Percentiles rank a stretch among this genome's conserved stretches.
These are phyloP conservation scores for Chondrosia reniformis DNA, from an alignment of 37 sponge, comb jelly and placozoan genomes.

Conservation along the genomic window DNA sequence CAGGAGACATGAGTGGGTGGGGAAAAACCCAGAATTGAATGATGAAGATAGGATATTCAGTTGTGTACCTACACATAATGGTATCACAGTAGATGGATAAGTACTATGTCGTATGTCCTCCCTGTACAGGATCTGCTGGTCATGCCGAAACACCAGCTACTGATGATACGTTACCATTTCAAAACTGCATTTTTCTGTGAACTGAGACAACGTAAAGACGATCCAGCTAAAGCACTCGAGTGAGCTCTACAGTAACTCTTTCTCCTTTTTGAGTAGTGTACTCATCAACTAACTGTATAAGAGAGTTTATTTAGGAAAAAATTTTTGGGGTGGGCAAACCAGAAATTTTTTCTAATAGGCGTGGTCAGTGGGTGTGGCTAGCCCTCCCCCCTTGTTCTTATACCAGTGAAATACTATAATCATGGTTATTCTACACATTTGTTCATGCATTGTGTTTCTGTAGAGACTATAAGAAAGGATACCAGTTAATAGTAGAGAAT, in stretches of 20 bases:
- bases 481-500: neutral
- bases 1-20: too few species aligned
- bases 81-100: too few species aligned
- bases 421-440: neutral
- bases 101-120: neutral
- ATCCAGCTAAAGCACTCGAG: slow-evolving; percentile 56
- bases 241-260: neutral
- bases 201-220: slow-evolving; percentile 66
- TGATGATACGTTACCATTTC: slow-evolving; percentile 80
- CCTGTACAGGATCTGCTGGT: slow-evolving; percentile 32
- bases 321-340: too few species aligned
- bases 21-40: too few species aligned
- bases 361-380: too few species aligned
- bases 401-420: too few species aligned
- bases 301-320: too few species aligned
- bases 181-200: slow-evolving; percentile 89
- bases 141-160: slow-evolving; percentile 35
- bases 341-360: too few species aligned
- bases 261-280: neutral
- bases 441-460: neutral
- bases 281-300: neutral
- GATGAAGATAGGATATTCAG: too few species aligned
- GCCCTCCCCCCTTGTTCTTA: too few species aligned
- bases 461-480: slow-evolving; percentile 12
- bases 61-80: too few species aligned